These are phyloP conservation scores for Therioaphis trifolii DNA, from an alignment of 2,888 invertebrate genomes.

Conservation along the genomic window DNA sequence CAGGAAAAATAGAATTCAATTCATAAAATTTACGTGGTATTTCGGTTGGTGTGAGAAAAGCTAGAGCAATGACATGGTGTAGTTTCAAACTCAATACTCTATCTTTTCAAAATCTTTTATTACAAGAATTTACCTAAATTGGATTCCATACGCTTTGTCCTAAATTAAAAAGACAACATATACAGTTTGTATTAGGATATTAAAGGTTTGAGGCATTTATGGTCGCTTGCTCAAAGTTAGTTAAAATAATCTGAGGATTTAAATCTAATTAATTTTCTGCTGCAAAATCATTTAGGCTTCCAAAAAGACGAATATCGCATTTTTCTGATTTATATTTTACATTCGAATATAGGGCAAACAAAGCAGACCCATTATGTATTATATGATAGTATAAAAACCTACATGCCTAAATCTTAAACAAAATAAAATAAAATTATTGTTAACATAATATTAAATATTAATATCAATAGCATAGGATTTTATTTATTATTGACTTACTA, in stretches of 20 bases:
- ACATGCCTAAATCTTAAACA: no score
- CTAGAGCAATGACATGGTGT: not conserved
- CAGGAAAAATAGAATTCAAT: conserved; percentile 23
- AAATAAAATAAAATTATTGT: no score
- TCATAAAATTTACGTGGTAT: conserved; percentile 1
- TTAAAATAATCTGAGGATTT: conserved; percentile 17
- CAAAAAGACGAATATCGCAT: not conserved
- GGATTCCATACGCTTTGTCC: not conserved
- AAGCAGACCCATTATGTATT: not conserved
- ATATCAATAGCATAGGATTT: no score
- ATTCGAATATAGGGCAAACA: no score
- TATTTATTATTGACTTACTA: no score
- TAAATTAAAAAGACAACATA: not conserved
- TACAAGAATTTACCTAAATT: not conserved
- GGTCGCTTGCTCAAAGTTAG: conserved; percentile 4
- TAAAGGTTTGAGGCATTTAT: not conserved
- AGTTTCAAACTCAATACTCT: not conserved
- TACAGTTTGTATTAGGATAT: not conserved
- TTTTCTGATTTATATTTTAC: not conserved
- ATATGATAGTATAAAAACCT: no score
- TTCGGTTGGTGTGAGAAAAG: not conserved
- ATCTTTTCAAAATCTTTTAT: not conserved
- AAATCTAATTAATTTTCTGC: not conserved
- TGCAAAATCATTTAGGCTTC: not conserved
- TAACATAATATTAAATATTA: no score